phyloP scores from a whole-genome alignment of 2,797 vertebrate genomes.

The Lagodon rhomboides region DNA sequence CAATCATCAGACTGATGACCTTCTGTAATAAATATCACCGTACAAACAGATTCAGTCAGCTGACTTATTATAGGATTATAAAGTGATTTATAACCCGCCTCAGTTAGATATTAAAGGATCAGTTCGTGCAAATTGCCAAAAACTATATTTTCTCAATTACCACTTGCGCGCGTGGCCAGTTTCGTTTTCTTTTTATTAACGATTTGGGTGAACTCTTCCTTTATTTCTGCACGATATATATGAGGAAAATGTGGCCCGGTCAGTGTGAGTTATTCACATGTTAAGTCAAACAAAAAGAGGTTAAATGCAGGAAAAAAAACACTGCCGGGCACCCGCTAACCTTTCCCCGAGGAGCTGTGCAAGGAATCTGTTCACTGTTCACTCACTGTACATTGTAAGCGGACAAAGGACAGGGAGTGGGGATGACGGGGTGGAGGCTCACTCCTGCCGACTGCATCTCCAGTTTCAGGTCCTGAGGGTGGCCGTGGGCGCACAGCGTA shows the following conservation, averaged over 20 bases:
- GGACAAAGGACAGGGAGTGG: conserved; percentile 75
- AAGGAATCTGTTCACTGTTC: conserved; percentile 57
- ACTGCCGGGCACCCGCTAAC: neutral
- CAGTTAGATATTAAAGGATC: neutral
- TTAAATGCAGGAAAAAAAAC: conserved; percentile 37
- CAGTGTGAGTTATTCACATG: neutral
- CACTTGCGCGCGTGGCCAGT: neutral
- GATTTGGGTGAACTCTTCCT: conserved; percentile 10
- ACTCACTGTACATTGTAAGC: conserved; percentile 68
- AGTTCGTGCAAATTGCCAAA: neutral
- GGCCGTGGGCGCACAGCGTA: conserved; percentile 32
- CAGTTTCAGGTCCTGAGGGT: conserved; percentile 72
- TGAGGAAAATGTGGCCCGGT: conserved; percentile 10
- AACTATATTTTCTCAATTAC: neutral
- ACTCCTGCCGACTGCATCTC: conserved; percentile 53
- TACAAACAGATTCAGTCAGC: conserved; percentile 46
- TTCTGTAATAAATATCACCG: conserved; percentile 29
- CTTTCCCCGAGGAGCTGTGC: conserved; percentile 47
- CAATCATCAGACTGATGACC: conserved; percentile 38
- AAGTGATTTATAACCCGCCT: conserved; percentile 33
- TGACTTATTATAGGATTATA: conserved; percentile 42
- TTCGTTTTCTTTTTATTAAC: neutral
- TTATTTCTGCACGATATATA: neutral
- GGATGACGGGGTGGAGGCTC: conserved; percentile 56
- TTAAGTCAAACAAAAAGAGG: conserved; percentile 26